Conservation (phyloP, 2,113 vertebrate species). For the Castor canadensis region DNA sequence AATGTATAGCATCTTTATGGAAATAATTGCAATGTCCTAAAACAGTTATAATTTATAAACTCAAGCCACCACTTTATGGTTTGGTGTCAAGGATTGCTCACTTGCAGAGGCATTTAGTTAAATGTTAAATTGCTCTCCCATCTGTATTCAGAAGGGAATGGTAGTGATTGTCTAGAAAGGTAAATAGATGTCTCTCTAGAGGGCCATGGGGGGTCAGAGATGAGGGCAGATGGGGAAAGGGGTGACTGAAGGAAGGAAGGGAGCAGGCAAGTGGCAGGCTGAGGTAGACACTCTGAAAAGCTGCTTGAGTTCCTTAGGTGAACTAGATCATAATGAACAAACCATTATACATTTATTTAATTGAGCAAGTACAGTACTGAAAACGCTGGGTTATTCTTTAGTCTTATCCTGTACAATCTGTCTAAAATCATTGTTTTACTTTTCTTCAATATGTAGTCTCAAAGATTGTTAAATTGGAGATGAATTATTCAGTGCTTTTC, state of each 20-base stretch:
- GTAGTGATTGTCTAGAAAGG: background rate
- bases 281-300: too few species aligned
- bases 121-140: background rate
- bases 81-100: background rate
- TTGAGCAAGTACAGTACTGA: background rate
- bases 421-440: constrained; percentile 1
- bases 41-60: background rate
- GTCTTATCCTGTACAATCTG: background rate
- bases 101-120: background rate
- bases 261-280: background rate
- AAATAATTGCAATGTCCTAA: background rate
- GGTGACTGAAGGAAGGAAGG: background rate
- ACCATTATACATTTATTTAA: background rate
- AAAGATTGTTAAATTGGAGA: background rate
- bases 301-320: background rate
- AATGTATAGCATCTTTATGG: background rate
- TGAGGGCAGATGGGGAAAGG: background rate
- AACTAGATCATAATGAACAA: background rate
- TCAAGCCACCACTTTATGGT: background rate
- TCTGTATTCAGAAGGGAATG: background rate
- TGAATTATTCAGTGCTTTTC: background rate
- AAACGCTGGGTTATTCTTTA: background rate
- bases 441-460: background rate
- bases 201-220: accelerated
- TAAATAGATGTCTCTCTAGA: background rate